A percentile compares a stretch with the other conserved stretches of the same genome.
phyloP scores from a whole-genome alignment of 2,888 invertebrate species.

The Vannuccia rotundouncinata region DNA sequence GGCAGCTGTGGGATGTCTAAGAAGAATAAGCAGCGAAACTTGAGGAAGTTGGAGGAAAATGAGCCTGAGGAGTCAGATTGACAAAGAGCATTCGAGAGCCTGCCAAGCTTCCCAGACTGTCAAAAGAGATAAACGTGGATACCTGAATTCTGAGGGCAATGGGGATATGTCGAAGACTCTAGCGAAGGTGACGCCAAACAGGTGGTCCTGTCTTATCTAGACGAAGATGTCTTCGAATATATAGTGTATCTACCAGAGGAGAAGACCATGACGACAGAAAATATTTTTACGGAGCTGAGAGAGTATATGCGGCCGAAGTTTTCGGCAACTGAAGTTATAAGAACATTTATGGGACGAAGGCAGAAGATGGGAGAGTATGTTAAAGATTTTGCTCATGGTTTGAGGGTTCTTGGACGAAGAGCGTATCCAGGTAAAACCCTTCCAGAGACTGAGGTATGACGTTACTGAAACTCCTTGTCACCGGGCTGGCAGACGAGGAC shows the following conservation, averaged over 20 bases:
- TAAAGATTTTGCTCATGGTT: neutral
- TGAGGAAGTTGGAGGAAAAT: no score
- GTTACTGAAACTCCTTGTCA: neutral
- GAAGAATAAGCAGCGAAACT: no score
- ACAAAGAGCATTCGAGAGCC: no score
- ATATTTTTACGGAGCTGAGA: neutral
- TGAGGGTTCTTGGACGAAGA: neutral
- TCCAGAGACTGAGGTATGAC: neutral
- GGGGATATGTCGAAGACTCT: no score
- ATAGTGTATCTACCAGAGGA: neutral
- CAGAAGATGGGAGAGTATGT: neutral
- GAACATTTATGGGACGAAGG: neutral
- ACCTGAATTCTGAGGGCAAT: neutral
- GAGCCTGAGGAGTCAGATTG: no score
- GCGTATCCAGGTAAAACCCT: neutral
- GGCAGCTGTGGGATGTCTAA: no score
- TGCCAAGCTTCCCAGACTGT: neutral
- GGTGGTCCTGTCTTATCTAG: neutral
- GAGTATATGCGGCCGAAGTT: neutral
- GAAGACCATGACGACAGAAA: neutral
- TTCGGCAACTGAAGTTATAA: neutral
- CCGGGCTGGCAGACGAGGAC: neutral
- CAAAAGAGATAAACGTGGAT: neutral
- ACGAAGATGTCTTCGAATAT: neutral
- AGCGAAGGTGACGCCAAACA: neutral